A percentile compares a stretch with the other conserved stretches of the same genome.
phyloP scores from a whole-genome alignment of 2,888 invertebrate genomes.

The Luperina nickerlii region DNA sequence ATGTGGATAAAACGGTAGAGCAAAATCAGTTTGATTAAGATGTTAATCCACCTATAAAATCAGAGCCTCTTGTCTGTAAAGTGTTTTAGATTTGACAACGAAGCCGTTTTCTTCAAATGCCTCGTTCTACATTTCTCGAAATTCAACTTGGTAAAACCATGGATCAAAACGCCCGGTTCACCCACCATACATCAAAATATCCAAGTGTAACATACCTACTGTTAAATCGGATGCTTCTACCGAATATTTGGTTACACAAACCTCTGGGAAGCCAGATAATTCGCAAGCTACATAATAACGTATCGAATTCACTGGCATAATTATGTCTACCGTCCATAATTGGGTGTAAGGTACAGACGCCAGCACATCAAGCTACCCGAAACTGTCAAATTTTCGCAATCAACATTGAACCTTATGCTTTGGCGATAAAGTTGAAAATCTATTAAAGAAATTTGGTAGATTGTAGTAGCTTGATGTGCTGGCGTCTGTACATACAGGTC shows the following conservation, averaged over 20 bases:
- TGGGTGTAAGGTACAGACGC: constrained; percentile 4
- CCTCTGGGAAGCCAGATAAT: constrained; percentile 23
- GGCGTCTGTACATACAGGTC: neutral
- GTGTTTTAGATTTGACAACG: neutral
- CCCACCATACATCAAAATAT: neutral
- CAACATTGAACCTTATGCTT: no score
- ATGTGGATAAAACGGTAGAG: neutral
- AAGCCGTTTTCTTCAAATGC: neutral
- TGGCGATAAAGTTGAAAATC: no score
- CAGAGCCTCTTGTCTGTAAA: no score
- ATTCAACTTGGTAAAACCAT: neutral
- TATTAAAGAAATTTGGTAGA: no score
- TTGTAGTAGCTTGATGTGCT: no score
- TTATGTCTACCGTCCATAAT: constrained; percentile 15
- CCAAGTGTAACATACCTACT: neutral
- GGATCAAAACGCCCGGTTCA: neutral
- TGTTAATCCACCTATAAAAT: neutral
- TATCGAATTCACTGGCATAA: constrained; percentile 24
- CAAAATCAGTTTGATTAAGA: neutral
- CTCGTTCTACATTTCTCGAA: neutral
- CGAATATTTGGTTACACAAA: constrained; percentile 28
- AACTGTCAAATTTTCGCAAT: no score
- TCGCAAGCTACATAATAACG: constrained; percentile 8
- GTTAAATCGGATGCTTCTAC: neutral
- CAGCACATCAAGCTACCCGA: no score